Base-by-base conservation (phyloP, 2,113 vertebrate species). In the Calidris pygmaea region DNA sequence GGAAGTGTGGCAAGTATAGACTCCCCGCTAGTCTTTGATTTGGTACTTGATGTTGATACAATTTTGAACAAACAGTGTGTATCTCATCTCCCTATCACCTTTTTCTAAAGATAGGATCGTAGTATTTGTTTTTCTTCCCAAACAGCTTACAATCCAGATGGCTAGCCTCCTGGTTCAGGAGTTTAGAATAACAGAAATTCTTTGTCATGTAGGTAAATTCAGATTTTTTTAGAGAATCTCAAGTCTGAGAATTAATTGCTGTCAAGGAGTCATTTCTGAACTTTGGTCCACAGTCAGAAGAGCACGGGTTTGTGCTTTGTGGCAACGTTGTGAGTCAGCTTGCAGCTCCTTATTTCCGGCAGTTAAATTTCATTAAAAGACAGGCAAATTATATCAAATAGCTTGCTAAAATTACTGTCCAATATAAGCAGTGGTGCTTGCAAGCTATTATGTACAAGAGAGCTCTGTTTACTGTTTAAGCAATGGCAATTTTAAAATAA, bases 401-500 rank as follows among this genome's bases (percentile, higher is more conserved):
- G 18, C 53, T 88, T 82, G 48, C 59, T 80, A 34, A 79, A 68
- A 73, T 80, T 83, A 70, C 35, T 72, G 39, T 47, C 55, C 34
- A 26, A 8, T n/a, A 15, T 21, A 48, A 52, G 32, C 47, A 71
- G n/a, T 63, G 82, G 41, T 5, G 47, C 48, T 79, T 90, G 43
- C 18, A 90, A 73, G 39, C 90, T 68, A 15, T 84, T 93, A 37
- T 50, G 11, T 39, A 56, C 10, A 32, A 35, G 20, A 29, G 34
- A 56, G 32, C 58, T 83, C 23, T 81, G 73, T 71, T 92, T 83
- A 47, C 62, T 76, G 15, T 63, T 19, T 59, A 82, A 92, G 58
- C 82, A 90, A 63, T 90, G 43, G 45, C 45, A 90, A 66, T 86
- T 96, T 90, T n/a, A 63, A 94, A 89, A 63, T 62, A 91, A 87